Evolutionary conservation across 2,888 invertebrate genomes (phyloP).

Genomic region (Cylindroiulus punctatus): DNA sequence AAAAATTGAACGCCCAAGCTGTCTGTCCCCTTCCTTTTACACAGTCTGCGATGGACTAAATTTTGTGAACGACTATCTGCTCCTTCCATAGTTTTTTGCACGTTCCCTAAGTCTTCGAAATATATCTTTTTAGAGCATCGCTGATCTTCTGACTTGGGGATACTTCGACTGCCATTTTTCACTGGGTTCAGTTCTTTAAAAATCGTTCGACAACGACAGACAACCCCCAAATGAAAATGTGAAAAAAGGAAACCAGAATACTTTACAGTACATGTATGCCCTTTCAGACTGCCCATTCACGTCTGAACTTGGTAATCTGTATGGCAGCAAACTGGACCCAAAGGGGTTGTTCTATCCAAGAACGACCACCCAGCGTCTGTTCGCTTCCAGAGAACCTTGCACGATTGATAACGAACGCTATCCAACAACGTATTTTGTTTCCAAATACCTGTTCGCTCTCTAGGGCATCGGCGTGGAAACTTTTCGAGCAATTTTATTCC

Average conservation of each 20-base stretch:
- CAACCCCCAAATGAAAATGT: slow-evolving; percentile 22
- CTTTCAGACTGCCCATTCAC: slow-evolving; percentile 38
- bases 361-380: slow-evolving; percentile 21
- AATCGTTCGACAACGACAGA: background rate
- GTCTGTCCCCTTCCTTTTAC: too few relatives aligned
- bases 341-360: slow-evolving; percentile 26
- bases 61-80: too few relatives aligned
- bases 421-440: background rate
- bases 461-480: background rate
- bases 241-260: background rate
- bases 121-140: background rate
- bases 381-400: background rate
- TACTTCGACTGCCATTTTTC: background rate
- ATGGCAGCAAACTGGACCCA: slow-evolving; percentile 26
- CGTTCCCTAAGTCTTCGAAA: too few relatives aligned
- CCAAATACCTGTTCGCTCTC: background rate
- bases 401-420: slow-evolving; percentile 14
- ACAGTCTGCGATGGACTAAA: too few relatives aligned
- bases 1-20: too few relatives aligned
- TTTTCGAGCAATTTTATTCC: slow-evolving; percentile 29
- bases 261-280: background rate
- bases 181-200: background rate
- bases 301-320: slow-evolving; percentile 42
- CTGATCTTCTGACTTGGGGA: slow-evolving; percentile 24
- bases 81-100: too few relatives aligned